Base-by-base conservation (phyloP, 2,113 vertebrate species). In the Rallus limicola region DNA sequence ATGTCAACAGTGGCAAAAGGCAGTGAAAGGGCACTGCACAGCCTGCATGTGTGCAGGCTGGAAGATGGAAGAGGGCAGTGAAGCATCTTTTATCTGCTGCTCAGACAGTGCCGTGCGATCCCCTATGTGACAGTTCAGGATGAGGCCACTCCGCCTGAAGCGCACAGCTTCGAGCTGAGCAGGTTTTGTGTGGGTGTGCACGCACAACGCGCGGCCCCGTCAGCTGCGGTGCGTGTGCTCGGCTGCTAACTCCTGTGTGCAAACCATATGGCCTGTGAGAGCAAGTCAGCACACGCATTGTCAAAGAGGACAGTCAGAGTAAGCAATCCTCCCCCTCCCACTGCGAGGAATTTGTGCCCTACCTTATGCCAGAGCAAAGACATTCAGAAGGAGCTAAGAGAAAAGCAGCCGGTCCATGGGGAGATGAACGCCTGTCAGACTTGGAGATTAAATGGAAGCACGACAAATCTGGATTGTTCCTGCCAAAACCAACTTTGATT, bases 401-500 rank as follows among this genome's bases (percentile, higher is more conserved):
- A 62, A 82, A 72, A 96, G 80, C 92, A 70, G 71, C 9, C 1
- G 1, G 8, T 74, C 93, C 53, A 0, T 4, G 31, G 89, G 81
- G 94, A 95, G 77, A 52, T 7, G 62, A 85, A 69, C 2, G 31
- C 67, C 81, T 59, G 79, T 93, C 93, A 88, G 78, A 38, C 46
- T 48, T 19, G 44, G 88, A 82, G 90, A 94, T 94, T 91, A 89
- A 96, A 87, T 70, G 70, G 86, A 94, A 92, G 86, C 88, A 89
- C 14, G 46, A 91, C 83, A 88, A 95, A 93, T 91, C 86, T 82
- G 81, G 93, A 79, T 86, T 72, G 86, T 91, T 97, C 94, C 92
- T 95, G 96, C 93, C 97, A 96, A 96, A 96, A 94, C 74, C 88
- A 96, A 95, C 92, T 94, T 91, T 92, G 91, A 94, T 96, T 96